Evolutionary conservation across 1,140 invertebrate genomes (phyloP).

Genomic region (Brachystomella parvula): DNA sequence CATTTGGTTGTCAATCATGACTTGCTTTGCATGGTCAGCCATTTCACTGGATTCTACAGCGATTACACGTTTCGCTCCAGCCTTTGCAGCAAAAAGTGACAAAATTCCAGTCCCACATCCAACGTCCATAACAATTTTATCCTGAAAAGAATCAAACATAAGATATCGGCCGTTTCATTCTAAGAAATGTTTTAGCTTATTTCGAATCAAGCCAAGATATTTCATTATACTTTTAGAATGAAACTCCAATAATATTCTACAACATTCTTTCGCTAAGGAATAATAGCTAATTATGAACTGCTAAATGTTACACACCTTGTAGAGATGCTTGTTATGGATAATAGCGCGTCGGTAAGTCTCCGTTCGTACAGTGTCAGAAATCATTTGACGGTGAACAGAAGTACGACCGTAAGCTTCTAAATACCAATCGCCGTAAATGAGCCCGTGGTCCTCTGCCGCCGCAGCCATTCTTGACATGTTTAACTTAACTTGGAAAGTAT

Average conservation of each 20-base stretch:
- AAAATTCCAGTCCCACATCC: constrained; percentile 61
- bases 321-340: constrained; percentile 49
- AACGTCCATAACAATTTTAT: constrained; percentile 55
- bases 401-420: constrained; percentile 95
- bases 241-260: background rate
- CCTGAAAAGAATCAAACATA: constrained; percentile 18
- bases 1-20: constrained; percentile 23
- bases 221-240: background rate
- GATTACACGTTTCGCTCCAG: constrained; percentile 54
- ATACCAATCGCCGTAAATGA: constrained; percentile 52
- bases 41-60: constrained; percentile 53
- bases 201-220: too few species aligned
- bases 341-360: constrained; percentile 57
- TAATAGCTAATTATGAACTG: constrained; percentile 61
- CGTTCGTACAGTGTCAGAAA: constrained; percentile 58
- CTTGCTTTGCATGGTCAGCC: constrained; percentile 49
- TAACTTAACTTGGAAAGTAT: too few species aligned
- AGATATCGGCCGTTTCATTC: too few species aligned
- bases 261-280: background rate
- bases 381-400: constrained; percentile 78
- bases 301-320: constrained; percentile 74
- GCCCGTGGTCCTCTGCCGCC: background rate
- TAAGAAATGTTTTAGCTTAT: too few species aligned
- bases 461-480: background rate
- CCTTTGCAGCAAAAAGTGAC: constrained; percentile 58